phyloP scores from a whole-genome alignment of 2,113 vertebrate species.

The Entomyzon cyanotis region DNA sequence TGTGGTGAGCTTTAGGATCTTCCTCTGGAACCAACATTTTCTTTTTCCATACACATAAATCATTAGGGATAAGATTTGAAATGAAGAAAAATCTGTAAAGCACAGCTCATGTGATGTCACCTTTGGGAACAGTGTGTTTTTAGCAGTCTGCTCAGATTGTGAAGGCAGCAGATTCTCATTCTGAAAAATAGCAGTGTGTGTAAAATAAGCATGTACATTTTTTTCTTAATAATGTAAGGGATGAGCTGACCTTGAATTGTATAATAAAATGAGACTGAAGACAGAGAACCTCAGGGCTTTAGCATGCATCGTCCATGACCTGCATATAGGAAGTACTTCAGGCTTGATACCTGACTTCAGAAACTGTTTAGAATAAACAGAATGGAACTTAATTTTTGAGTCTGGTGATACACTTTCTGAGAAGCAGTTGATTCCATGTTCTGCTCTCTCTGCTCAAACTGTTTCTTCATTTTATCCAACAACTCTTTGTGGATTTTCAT shows the following conservation, averaged over 20 bases:
- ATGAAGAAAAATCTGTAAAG: neutral
- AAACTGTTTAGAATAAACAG: neutral
- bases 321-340: neutral
- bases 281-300: neutral
- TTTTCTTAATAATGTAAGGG: neutral
- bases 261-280: neutral
- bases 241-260: neutral
- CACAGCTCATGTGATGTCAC: neutral
- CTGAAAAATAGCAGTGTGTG: neutral
- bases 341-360: neutral
- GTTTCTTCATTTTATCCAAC: neutral
- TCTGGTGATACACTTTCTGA: neutral
- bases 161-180: neutral
- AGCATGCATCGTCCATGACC: neutral
- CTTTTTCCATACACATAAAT: neutral
- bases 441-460: neutral
- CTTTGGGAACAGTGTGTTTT: neutral
- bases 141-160: neutral
- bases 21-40: neutral
- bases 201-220: neutral
- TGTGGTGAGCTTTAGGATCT: neutral
- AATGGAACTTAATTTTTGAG: neutral
- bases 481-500: neutral
- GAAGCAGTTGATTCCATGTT: neutral
- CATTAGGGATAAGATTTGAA: neutral